These are phyloP conservation scores for Gisinianus flammeolus DNA, from an alignment of 2,888 invertebrate genomes.

Conservation along the genomic window DNA sequence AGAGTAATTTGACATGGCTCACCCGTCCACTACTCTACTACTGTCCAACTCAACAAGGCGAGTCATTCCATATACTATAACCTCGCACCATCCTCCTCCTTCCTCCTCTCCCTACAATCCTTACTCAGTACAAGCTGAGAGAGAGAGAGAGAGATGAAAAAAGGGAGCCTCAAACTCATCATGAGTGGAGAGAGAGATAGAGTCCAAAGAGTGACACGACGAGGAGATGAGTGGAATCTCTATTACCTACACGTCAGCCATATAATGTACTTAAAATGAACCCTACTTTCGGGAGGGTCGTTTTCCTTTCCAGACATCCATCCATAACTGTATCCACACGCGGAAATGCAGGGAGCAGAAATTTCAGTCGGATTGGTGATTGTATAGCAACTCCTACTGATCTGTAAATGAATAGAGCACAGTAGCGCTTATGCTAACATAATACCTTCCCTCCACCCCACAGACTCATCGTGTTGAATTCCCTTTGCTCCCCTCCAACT, in stretches of 20 bases:
- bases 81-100: background rate
- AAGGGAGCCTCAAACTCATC: slow-evolving; percentile 4
- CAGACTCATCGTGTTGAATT: too few relatives aligned
- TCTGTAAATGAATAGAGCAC: too few relatives aligned
- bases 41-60: background rate
- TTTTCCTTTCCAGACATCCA: background rate
- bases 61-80: background rate
- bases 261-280: slow-evolving; percentile 11
- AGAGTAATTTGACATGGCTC: slow-evolving; percentile 49
- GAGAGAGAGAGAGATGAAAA: background rate
- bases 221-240: slow-evolving; percentile 13
- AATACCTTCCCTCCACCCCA: too few relatives aligned
- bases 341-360: too few relatives aligned
- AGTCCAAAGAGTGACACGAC: slow-evolving; percentile 7
- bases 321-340: too few relatives aligned
- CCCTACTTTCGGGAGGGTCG: slow-evolving; percentile 2
- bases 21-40: slow-evolving; percentile 7
- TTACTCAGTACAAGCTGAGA: too few relatives aligned
- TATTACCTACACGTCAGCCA: slow-evolving; percentile 8
- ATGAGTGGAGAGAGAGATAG: background rate
- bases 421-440: too few relatives aligned
- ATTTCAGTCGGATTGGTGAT: too few relatives aligned
- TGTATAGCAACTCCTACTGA: too few relatives aligned
- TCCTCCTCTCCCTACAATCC: too few relatives aligned
- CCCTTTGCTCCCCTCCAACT: too few relatives aligned